These are phyloP conservation scores for Poecilia picta DNA, from an alignment of 2,797 vertebrate species.

Conservation along the genomic window DNA sequence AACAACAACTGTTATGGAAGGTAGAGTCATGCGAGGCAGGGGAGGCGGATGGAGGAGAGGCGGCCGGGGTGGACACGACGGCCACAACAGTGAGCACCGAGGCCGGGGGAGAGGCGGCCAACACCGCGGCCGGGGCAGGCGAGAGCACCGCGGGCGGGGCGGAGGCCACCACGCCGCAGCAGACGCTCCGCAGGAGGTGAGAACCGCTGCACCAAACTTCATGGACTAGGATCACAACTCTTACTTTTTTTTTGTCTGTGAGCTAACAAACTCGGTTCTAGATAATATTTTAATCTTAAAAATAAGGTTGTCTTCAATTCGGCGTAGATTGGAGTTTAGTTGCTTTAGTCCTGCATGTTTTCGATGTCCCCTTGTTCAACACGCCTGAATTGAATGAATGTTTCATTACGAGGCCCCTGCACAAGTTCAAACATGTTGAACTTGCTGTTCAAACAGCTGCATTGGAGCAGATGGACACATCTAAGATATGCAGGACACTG, in stretches of 20 bases:
- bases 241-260: background rate
- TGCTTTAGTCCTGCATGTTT: background rate
- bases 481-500: background rate
- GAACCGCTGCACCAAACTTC: slow-evolving; percentile 6
- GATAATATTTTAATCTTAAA: fast-evolving
- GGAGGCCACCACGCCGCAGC: slow-evolving; percentile 20
- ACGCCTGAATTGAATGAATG: background rate
- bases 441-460: background rate
- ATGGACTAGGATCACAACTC: background rate
- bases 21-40: slow-evolving; percentile 54
- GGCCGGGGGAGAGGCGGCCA: slow-evolving; percentile 77
- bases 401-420: background rate
- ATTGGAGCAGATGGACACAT: background rate
- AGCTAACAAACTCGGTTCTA: background rate
- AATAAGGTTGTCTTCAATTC: background rate
- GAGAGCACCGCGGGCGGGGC: slow-evolving; percentile 76
- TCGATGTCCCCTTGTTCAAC: background rate
- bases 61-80: slow-evolving; percentile 52
- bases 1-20: slow-evolving; percentile 65
- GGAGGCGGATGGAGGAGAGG: slow-evolving; percentile 74
- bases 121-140: slow-evolving; percentile 72
- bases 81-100: slow-evolving; percentile 66
- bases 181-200: slow-evolving; percentile 64
- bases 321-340: background rate
- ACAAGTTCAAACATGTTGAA: background rate